A percentile compares a stretch with the other conserved stretches of the same genome.
phyloP scores from a whole-genome alignment of 2,888 invertebrate genomes.

The Mimas tiliae region DNA sequence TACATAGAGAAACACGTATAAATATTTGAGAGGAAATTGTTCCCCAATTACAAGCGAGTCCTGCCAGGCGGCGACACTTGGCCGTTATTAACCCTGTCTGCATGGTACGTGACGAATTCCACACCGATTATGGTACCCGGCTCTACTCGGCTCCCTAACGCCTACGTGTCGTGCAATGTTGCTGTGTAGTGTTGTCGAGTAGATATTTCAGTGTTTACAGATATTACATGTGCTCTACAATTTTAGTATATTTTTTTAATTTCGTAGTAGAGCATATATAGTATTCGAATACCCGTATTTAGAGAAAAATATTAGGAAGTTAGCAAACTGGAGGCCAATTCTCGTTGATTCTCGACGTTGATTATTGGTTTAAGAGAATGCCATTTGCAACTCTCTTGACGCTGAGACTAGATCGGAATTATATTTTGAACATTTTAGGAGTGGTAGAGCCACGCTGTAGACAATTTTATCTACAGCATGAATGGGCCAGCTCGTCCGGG shows the following conservation, averaged over 20 bases:
- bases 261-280: neutral
- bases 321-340: no score
- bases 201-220: constrained; percentile 1
- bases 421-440: no score
- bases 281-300: no score
- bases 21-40: constrained; percentile 19
- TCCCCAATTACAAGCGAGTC: constrained; percentile 34
- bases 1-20: constrained; percentile 5
- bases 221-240: neutral
- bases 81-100: constrained; percentile 38
- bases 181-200: neutral
- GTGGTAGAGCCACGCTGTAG: no score
- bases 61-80: constrained; percentile 44
- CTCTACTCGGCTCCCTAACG: constrained; percentile 31
- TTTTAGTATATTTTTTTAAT: neutral
- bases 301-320: no score
- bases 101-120: constrained; percentile 31
- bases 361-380: no score
- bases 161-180: constrained; percentile 1
- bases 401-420: no score
- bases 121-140: constrained; percentile 50
- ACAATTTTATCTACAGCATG: no score
- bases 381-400: no score
- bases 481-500: no score
- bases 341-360: no score